These are phyloP conservation scores for Quadroppia sp. DNA, from an alignment of 2,888 invertebrate genomes.

Conservation along the genomic window DNA sequence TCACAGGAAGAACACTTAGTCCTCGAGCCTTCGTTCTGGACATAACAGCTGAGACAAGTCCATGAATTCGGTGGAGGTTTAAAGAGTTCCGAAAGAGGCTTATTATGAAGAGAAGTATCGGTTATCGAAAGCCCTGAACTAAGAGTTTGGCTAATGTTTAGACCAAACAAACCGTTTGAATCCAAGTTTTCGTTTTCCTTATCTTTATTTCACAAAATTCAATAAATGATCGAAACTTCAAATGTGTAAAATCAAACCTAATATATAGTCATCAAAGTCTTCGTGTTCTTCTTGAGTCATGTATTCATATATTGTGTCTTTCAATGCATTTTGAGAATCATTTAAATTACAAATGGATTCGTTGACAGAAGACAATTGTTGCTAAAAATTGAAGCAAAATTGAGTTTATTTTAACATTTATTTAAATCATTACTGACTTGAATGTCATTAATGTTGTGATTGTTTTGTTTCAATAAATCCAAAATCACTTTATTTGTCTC, in stretches of 20 bases:
- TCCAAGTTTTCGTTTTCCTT: slow-evolving; percentile 15
- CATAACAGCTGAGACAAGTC: slow-evolving; percentile 64
- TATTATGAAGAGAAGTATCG: not conserved
- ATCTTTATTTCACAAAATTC: not conserved
- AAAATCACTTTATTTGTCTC: slow-evolving; percentile 5
- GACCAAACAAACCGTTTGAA: not conserved
- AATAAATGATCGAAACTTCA: not conserved
- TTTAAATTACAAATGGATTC: not conserved
- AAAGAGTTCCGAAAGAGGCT: slow-evolving; percentile 53
- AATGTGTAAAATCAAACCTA: not conserved
- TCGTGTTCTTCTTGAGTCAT: slow-evolving; percentile 15
- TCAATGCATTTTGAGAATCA: slow-evolving; percentile 27
- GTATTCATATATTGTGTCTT: slow-evolving; percentile 20
- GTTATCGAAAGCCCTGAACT: not conserved
- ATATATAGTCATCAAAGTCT: slow-evolving; percentile 14
- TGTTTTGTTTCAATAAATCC: slow-evolving; percentile 13
- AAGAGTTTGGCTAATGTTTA: not conserved
- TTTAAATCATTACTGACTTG: not conserved
- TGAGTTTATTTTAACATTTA: not conserved
- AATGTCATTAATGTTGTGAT: slow-evolving; percentile 9
- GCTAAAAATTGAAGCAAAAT: not conserved
- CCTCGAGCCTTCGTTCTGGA: slow-evolving; percentile 58
- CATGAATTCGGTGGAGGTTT: slow-evolving; percentile 61
- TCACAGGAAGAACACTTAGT: slow-evolving; percentile 59
- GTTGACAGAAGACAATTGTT: not conserved